Evolutionary conservation across 2,113 vertebrate species (phyloP).

Genomic region (Hypocryptadius cinnamomeus): DNA sequence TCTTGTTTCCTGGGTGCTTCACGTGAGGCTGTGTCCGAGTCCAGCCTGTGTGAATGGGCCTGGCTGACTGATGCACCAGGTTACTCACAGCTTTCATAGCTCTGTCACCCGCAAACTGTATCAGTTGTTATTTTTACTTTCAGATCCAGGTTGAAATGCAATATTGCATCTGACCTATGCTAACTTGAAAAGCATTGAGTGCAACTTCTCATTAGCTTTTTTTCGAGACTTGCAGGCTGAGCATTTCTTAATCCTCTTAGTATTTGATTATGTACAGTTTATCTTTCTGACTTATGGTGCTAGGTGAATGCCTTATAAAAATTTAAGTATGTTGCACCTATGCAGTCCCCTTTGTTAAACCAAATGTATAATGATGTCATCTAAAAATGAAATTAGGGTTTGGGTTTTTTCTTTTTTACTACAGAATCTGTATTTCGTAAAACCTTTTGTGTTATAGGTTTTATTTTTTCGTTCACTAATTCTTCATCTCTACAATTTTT

Average conservation of each 20-base stretch:
- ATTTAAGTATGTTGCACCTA: conserved; percentile 28
- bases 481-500: background rate
- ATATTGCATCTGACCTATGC: background rate
- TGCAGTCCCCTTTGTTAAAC: conserved; percentile 45
- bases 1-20: background rate
- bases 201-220: background rate
- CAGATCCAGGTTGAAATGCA: conserved; percentile 10
- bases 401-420: background rate
- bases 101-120: background rate
- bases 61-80: background rate
- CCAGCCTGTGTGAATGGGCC: background rate
- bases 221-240: background rate
- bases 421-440: background rate
- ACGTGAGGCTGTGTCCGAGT: background rate
- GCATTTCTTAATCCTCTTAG: conserved; percentile 28
- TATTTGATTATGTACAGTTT: conserved; percentile 21
- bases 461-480: background rate
- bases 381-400: background rate
- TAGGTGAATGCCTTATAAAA: conserved; percentile 55
- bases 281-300: conserved; percentile 41
- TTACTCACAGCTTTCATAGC: background rate
- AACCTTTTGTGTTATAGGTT: background rate
- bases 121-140: background rate
- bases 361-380: conserved; percentile 16
- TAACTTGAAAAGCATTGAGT: conserved; percentile 1